Evolutionary conservation across 1,140 invertebrate genomes (phyloP).

Genomic region (Anastrepha obliqua): DNA sequence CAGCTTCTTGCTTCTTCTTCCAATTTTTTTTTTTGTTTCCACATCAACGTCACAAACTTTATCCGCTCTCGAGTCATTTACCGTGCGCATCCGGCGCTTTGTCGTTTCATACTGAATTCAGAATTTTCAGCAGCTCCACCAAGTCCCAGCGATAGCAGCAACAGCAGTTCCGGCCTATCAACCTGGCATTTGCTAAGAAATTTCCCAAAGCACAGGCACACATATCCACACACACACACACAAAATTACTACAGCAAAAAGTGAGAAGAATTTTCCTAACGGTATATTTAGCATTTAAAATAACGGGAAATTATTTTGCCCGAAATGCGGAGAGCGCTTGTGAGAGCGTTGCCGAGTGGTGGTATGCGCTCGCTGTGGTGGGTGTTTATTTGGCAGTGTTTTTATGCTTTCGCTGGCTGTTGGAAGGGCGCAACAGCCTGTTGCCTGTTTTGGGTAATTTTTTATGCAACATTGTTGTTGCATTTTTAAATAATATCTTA

Average conservation of each 20-base stretch:
- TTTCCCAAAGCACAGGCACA: background rate
- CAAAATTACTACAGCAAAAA: background rate
- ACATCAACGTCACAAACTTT: constrained; percentile 43
- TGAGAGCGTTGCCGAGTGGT: background rate
- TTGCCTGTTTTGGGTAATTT: constrained; percentile 53
- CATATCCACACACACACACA: background rate
- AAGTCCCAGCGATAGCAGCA: constrained; percentile 40
- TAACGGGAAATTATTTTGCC: constrained; percentile 8
- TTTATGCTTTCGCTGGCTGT: background rate
- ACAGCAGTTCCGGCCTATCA: constrained; percentile 45
- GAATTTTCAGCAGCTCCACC: constrained; percentile 45
- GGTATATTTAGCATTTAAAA: constrained; percentile 8
- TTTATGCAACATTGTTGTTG: background rate
- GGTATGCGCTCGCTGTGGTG: background rate
- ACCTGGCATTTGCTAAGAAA: constrained; percentile 4
- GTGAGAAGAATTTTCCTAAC: background rate
- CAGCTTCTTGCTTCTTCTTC: constrained; percentile 27
- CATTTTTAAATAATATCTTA: constrained; percentile 23
- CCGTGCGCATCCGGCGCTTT: constrained; percentile 55
- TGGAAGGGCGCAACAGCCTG: constrained; percentile 43
- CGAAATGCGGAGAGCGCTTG: background rate
- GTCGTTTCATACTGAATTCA: constrained; percentile 57
- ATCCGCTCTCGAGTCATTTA: constrained; percentile 46
- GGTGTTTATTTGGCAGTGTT: background rate
- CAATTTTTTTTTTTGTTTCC: constrained; percentile 38